Conservation (phyloP, 2,888 invertebrate genomes). For the Leptogaster cylindrica region DNA sequence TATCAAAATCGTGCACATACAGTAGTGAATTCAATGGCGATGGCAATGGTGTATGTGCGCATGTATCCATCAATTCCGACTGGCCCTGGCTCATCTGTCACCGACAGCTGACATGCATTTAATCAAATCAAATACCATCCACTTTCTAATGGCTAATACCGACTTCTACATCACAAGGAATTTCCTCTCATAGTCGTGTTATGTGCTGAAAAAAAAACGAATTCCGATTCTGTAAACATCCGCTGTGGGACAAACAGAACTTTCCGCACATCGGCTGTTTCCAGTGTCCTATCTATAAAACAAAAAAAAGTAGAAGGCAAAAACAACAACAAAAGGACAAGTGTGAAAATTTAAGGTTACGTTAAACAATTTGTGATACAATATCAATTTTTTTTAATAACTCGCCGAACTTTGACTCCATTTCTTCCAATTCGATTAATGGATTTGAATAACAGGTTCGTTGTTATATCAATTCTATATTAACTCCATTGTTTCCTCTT, state of each 20-base stretch:
- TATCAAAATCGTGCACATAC: slow-evolving; percentile 11
- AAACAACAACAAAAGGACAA: slow-evolving; percentile 16
- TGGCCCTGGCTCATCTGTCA: slow-evolving; percentile 26
- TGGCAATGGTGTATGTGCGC: slow-evolving; percentile 42
- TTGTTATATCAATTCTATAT: neutral
- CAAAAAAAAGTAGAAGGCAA: neutral
- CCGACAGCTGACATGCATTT: slow-evolving; percentile 45
- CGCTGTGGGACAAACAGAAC: no score
- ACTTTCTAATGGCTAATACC: slow-evolving; percentile 5
- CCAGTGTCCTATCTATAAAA: neutral
- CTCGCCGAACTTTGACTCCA: no score
- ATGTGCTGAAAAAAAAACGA: neutral
- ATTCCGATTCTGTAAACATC: neutral
- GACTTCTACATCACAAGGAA: neutral
- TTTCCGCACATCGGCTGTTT: no score
- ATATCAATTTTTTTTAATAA: slow-evolving; percentile 25
- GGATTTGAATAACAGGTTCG: slow-evolving; percentile 40
- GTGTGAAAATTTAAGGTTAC: slow-evolving; percentile 31
- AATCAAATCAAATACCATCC: slow-evolving; percentile 38
- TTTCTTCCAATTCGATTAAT: slow-evolving; percentile 23
- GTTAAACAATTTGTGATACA: slow-evolving; percentile 7
- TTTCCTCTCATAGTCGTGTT: neutral
- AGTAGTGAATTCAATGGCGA: slow-evolving; percentile 29
- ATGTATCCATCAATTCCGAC: slow-evolving; percentile 37
- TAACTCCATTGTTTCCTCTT: neutral